These are phyloP conservation scores for Thelaira solivaga DNA, from an alignment of 2,888 invertebrate genomes.

Conservation along the genomic window DNA sequence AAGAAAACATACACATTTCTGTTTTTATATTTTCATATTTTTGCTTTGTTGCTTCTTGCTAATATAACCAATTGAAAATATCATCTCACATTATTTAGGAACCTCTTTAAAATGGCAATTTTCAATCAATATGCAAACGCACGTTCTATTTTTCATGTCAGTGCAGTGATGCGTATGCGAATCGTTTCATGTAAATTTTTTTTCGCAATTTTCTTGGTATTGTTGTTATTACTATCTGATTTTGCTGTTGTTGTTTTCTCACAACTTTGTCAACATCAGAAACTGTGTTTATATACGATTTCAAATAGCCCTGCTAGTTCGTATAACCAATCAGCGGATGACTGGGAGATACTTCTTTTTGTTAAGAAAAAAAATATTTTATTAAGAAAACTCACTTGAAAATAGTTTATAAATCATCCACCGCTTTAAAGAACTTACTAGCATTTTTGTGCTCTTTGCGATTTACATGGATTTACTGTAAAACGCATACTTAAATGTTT, in stretches of 20 bases:
- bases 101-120: slow-evolving; percentile 41
- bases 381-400: too few relatives aligned
- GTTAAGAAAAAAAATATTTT: too few relatives aligned
- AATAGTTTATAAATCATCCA: too few relatives aligned
- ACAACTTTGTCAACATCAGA: not conserved
- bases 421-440: too few relatives aligned
- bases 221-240: not conserved
- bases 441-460: too few relatives aligned
- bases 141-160: slow-evolving; percentile 41
- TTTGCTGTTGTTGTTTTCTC: not conserved
- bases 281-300: too few relatives aligned
- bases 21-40: too few relatives aligned
- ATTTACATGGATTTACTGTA: too few relatives aligned
- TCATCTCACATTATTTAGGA: not conserved
- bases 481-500: too few relatives aligned
- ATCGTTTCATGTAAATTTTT: not conserved
- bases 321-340: too few relatives aligned
- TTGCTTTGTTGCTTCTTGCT: not conserved
- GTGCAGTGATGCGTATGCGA: slow-evolving; percentile 45
- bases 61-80: not conserved
- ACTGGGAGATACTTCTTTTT: too few relatives aligned
- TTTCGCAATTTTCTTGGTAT: not conserved
- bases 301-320: too few relatives aligned
- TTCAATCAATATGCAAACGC: slow-evolving; percentile 59
- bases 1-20: not conserved